These are phyloP conservation scores for Gallinago undulata DNA, from an alignment of 2,113 vertebrate species.

Conservation along the genomic window DNA sequence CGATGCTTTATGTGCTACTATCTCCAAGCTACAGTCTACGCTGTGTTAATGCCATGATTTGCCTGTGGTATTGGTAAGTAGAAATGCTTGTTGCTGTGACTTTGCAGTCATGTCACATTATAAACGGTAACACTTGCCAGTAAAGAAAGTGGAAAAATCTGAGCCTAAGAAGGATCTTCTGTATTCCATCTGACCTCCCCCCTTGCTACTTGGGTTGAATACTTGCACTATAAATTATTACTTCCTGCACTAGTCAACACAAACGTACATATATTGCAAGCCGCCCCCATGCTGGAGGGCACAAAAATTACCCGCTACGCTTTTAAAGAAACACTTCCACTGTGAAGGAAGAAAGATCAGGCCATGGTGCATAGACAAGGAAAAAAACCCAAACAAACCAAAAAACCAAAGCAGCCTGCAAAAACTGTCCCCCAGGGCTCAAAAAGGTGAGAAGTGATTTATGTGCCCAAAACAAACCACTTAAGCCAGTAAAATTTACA, in stretches of 20 bases:
- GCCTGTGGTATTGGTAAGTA: neutral
- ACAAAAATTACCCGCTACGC: neutral
- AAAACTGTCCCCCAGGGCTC: neutral
- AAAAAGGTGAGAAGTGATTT: neutral
- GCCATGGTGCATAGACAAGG: accelerated
- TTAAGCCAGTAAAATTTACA: slow-evolving; percentile 59
- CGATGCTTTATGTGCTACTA: neutral
- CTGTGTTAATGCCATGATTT: neutral
- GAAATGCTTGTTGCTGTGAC: neutral
- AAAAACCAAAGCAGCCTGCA: neutral
- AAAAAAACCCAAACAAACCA: neutral
- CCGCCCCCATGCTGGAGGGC: neutral
- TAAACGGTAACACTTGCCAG: neutral
- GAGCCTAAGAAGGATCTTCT: neutral
- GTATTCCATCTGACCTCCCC: neutral
- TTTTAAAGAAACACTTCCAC: neutral
- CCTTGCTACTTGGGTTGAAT: neutral
- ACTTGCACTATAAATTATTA: neutral
- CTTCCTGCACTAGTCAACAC: neutral
- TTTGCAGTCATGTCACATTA: neutral
- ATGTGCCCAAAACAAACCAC: slow-evolving; percentile 25
- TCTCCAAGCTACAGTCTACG: neutral
- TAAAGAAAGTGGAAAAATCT: neutral
- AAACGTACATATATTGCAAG: neutral
- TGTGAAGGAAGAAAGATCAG: neutral